phyloP scores from a whole-genome alignment of 2,113 vertebrate species.

The Excalfactoria chinensis region DNA sequence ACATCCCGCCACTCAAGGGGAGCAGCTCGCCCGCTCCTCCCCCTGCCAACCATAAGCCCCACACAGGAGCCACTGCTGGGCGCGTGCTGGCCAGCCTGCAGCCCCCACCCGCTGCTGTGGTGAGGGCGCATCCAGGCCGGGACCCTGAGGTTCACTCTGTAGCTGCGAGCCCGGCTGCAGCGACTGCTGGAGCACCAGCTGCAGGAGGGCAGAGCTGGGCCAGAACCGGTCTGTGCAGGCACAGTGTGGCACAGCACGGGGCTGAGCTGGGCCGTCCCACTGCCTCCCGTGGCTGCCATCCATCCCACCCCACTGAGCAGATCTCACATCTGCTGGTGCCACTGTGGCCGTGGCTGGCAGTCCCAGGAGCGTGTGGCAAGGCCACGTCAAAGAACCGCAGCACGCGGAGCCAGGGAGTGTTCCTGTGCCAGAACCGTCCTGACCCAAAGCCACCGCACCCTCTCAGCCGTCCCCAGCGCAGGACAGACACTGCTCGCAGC shows the following conservation, averaged over 20 bases:
- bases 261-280: neutral
- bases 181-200: neutral
- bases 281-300: neutral
- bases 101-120: accelerated
- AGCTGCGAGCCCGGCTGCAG: neutral
- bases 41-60: neutral
- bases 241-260: accelerated
- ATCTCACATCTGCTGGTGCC: neutral
- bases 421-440: neutral
- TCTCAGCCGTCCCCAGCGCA: neutral
- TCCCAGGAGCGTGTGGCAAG: neutral
- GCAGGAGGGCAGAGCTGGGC: neutral
- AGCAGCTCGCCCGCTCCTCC: constrained; percentile 56
- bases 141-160: accelerated
- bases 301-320: neutral
- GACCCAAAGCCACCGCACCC: constrained; percentile 46
- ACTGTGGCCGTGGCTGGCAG: neutral
- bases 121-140: accelerated
- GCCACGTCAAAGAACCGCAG: neutral
- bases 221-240: constrained; percentile 35
- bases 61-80: accelerated
- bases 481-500: neutral
- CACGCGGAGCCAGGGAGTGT: neutral
- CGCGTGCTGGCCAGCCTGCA: accelerated
- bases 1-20: constrained; percentile 32